Conservation (phyloP, 2,797 vertebrate genomes). For the Anableps anableps region DNA sequence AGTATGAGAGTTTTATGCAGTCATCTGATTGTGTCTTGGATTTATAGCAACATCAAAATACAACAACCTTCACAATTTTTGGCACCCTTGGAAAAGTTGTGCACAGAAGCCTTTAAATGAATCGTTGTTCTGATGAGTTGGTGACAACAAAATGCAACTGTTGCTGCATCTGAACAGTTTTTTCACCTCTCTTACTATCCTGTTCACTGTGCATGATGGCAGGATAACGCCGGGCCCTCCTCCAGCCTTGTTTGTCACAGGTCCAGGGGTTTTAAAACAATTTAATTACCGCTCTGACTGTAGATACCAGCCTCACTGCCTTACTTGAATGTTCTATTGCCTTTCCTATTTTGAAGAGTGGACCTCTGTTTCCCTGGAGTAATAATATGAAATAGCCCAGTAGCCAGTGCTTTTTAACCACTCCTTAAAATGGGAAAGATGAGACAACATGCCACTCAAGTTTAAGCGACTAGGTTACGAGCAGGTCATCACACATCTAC, state of each 20-base stretch:
- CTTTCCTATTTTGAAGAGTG: neutral
- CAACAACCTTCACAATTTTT: neutral
- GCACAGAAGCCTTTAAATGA: neutral
- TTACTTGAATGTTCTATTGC: neutral
- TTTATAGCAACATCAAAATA: slow-evolving; percentile 24
- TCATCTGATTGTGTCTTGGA: slow-evolving; percentile 34
- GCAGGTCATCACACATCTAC: neutral
- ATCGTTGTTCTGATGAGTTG: neutral
- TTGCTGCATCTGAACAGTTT: neutral
- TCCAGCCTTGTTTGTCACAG: neutral
- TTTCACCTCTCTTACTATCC: neutral
- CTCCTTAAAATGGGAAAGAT: neutral
- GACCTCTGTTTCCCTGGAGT: neutral
- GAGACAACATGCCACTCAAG: neutral
- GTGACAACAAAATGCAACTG: neutral
- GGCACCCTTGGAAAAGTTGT: too few species aligned
- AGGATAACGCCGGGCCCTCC: neutral
- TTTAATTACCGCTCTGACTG: neutral
- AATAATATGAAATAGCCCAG: neutral
- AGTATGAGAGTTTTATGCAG: slow-evolving; percentile 26
- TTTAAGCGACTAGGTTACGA: neutral
- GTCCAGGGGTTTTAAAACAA: neutral
- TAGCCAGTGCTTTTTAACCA: neutral
- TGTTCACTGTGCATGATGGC: neutral
- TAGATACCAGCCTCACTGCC: neutral